Percentiles rank a stretch among this genome's conserved stretches.
Evolutionary conservation across 1,140 invertebrate species (phyloP).

Genomic region (Galleria mellonella): DNA sequence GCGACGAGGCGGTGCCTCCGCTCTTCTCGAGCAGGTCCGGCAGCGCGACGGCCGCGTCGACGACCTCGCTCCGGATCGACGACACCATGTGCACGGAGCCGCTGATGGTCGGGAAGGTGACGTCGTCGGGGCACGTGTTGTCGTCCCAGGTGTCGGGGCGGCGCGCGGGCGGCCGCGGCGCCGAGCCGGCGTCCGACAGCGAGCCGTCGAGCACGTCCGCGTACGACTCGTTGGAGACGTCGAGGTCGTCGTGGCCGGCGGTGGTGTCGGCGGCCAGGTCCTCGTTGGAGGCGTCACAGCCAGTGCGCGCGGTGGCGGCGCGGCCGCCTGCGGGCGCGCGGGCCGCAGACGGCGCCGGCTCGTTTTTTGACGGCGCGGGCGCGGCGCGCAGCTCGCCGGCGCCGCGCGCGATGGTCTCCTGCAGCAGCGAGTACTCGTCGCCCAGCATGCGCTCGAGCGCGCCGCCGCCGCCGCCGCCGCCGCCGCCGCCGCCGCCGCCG

Average conservation of each 20-base stretch:
- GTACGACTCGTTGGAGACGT: conserved; percentile 68
- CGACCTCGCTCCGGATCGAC: conserved; percentile 79
- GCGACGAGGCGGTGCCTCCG: conserved; percentile 27
- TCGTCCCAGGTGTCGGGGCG: conserved; percentile 84
- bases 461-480: conserved; percentile 16
- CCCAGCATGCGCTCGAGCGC: conserved; percentile 45
- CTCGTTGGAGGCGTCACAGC: conserved; percentile 14
- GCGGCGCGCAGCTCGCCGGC: conserved; percentile 16
- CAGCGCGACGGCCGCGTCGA: conserved; percentile 38
- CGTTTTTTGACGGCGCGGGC: conserved; percentile 59
- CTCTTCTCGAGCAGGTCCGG: conserved; percentile 66
- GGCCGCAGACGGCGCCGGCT: conserved; percentile 60
- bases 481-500: conserved; percentile 38
- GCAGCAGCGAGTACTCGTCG: conserved; percentile 37
- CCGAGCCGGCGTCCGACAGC: conserved; percentile 35
- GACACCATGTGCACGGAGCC: conserved; percentile 81
- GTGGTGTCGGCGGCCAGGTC: too few relatives aligned
- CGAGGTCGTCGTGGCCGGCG: too few relatives aligned
- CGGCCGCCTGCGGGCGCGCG: conserved; percentile 56
- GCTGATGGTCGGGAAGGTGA: conserved; percentile 86
- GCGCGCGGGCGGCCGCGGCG: conserved; percentile 19
- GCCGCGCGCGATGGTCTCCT: conserved; percentile 48
- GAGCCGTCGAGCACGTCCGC: conserved; percentile 51
- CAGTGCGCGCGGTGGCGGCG: conserved; percentile 34
- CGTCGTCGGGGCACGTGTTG: conserved; percentile 81